phyloP scores from a whole-genome alignment of 2,797 vertebrate genomes.

The Taenioides sp. region DNA sequence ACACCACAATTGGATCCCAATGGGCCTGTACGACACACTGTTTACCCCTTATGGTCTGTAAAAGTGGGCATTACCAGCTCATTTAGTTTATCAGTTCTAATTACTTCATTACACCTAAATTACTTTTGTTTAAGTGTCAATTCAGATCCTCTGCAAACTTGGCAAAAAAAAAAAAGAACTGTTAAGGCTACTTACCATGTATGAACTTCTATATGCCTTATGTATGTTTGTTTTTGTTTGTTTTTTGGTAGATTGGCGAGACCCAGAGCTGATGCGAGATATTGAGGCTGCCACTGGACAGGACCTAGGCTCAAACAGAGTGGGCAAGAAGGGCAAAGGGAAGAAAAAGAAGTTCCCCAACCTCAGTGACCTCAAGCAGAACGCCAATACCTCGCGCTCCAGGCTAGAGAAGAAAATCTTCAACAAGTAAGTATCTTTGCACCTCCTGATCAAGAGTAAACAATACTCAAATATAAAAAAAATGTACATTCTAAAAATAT shows the following conservation, averaged over 20 bases:
- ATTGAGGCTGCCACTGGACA: conserved; percentile 89
- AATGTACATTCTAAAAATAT: not conserved
- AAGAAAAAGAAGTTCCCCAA: conserved; percentile 86
- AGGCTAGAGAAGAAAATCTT: conserved; percentile 91
- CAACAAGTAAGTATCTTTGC: conserved; percentile 82
- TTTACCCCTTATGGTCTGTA: conserved; percentile 23
- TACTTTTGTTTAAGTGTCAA: conserved; percentile 18
- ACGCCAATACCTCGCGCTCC: conserved; percentile 81
- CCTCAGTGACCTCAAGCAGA: conserved; percentile 89
- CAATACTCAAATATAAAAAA: not conserved
- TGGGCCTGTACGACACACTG: conserved; percentile 27
- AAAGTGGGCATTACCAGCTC: conserved; percentile 21
- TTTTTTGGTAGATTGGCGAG: conserved; percentile 84
- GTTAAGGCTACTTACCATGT: not conserved
- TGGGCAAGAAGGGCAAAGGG: conserved; percentile 71
- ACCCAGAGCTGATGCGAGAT: conserved; percentile 89
- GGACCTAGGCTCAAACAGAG: conserved; percentile 85
- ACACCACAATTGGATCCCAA: conserved; percentile 42
- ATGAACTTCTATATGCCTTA: no score
- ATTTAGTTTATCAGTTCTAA: conserved; percentile 43
- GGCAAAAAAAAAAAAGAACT: not conserved
- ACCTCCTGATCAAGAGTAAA: not conserved
- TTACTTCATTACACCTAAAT: conserved; percentile 36
- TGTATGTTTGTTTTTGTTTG: not conserved
- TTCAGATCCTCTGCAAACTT: conserved; percentile 1